Evolutionary conservation across 2,797 vertebrate species (phyloP).

Genomic region (Rhynchotus rufescens): DNA sequence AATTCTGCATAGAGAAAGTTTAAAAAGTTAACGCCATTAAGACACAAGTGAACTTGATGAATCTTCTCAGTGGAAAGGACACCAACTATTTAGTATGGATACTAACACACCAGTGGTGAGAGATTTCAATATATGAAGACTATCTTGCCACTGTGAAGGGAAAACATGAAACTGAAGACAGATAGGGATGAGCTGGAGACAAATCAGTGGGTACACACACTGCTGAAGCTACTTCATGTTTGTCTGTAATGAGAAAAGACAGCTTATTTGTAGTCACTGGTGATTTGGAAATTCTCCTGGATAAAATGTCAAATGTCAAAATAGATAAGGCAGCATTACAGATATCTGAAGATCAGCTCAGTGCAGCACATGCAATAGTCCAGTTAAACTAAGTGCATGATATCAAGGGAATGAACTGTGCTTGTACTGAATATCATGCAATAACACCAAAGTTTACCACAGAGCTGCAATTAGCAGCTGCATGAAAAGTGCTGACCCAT

Average conservation of each 20-base stretch:
- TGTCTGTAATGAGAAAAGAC: background rate
- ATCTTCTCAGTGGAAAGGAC: background rate
- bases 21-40: background rate
- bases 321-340: background rate
- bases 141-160: background rate
- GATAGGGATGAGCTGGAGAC: background rate
- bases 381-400: background rate
- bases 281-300: background rate
- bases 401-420: background rate
- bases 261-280: background rate
- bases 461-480: background rate
- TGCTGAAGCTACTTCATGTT: background rate
- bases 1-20: background rate
- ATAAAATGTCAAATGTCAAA: background rate
- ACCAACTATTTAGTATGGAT: background rate
- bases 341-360: background rate
- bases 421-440: background rate
- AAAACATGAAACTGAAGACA: background rate
- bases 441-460: background rate
- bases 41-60: background rate
- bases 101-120: background rate
- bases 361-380: fast-evolving
- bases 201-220: background rate
- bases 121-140: background rate
- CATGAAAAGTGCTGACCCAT: background rate